phyloP scores from a whole-genome alignment of 1,140 invertebrate genomes.

The Drosophila sp. region DNA sequence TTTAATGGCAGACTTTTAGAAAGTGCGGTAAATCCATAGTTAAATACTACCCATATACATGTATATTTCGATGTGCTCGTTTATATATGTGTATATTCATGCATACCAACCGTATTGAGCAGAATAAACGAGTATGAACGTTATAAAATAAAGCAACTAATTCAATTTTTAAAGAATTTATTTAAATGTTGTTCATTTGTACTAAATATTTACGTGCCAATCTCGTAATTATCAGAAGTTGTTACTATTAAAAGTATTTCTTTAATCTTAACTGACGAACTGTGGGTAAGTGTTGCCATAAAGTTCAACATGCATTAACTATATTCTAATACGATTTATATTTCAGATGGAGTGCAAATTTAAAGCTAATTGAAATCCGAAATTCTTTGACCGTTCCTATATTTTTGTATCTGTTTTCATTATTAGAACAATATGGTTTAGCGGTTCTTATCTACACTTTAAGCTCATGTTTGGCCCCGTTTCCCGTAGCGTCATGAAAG shows the following conservation, averaged over 20 bases:
- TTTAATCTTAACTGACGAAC: no score
- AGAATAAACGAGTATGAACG: slow-evolving; percentile 39
- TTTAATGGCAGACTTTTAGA: slow-evolving; percentile 44
- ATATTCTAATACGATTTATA: no score
- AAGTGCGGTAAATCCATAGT: slow-evolving; percentile 49
- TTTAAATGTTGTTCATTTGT: neutral
- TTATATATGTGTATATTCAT: slow-evolving; percentile 27
- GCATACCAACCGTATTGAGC: slow-evolving; percentile 44
- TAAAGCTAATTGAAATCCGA: no score
- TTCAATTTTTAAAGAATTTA: slow-evolving; percentile 32
- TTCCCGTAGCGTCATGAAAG: neutral
- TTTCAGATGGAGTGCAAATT: no score
- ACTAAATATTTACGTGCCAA: neutral
- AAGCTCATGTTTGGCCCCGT: neutral
- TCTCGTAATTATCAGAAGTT: no score
- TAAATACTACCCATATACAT: slow-evolving; percentile 23
- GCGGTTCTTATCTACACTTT: neutral
- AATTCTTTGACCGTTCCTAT: no score
- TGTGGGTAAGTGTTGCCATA: neutral
- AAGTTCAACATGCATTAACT: no score
- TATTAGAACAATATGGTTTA: no score
- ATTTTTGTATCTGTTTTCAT: no score
- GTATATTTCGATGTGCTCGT: slow-evolving; percentile 22
- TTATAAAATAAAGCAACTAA: slow-evolving; percentile 51
- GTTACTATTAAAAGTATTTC: no score